Conservation (phyloP, 2,113 vertebrate species). For the Daphoenositta chrysoptera region DNA sequence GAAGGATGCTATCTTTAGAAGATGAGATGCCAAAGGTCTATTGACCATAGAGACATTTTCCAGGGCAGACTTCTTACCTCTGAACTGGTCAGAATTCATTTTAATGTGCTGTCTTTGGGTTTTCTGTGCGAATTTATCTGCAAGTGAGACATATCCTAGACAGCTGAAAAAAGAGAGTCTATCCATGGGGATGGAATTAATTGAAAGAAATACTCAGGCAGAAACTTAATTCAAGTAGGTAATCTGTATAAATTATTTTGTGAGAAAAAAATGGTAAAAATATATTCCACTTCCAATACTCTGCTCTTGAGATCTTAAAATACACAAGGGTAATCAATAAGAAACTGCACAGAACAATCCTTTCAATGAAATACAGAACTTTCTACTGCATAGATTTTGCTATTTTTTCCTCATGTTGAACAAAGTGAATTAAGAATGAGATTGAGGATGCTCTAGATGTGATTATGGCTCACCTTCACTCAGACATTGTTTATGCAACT, state of each 20-base stretch:
- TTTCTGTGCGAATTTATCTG: not conserved
- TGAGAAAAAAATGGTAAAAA: not conserved
- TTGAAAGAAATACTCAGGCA: not conserved
- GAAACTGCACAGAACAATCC: not conserved
- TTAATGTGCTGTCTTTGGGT: not conserved
- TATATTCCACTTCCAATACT: not conserved
- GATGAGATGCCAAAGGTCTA: not conserved
- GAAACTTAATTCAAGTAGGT: not conserved
- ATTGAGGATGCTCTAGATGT: not conserved
- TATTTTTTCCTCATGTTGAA: not conserved
- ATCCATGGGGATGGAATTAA: not conserved
- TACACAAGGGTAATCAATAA: not conserved
- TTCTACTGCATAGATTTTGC: not conserved
- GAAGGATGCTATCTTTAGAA: slow-evolving; percentile 12
- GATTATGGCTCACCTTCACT: not conserved
- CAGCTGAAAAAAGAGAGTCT: not conserved
- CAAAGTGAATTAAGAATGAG: not conserved
- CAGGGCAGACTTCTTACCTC: not conserved
- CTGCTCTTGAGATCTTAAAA: not conserved
- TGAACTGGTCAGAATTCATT: not conserved
- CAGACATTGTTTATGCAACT: not conserved
- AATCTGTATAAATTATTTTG: not conserved
- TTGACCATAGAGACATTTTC: not conserved
- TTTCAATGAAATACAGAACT: not conserved
- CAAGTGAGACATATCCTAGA: not conserved